phyloP scores from a whole-genome alignment of 2,888 invertebrate genomes.

The Aspidiotus destructor region DNA sequence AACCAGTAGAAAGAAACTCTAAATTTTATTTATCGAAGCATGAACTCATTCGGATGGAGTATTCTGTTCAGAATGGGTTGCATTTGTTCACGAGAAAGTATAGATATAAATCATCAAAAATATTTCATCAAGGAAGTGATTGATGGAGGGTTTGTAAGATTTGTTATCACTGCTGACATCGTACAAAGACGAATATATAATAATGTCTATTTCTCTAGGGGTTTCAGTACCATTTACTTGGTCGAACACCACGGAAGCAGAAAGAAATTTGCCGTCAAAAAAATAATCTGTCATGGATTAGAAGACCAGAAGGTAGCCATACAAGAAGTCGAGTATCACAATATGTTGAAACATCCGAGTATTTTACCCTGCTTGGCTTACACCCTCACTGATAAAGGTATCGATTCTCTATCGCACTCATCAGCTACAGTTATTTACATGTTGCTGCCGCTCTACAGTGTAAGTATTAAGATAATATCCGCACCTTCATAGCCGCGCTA shows the following conservation, averaged over 20 bases:
- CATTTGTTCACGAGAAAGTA: slow-evolving; percentile 61
- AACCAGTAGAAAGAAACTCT: no score
- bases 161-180: background rate
- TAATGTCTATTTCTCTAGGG: slow-evolving; percentile 15
- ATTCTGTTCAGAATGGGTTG: slow-evolving; percentile 64
- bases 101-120: slow-evolving; percentile 59
- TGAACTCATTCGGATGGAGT: slow-evolving; percentile 61
- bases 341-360: slow-evolving; percentile 56
- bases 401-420: slow-evolving; percentile 41
- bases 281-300: slow-evolving; percentile 67
- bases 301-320: slow-evolving; percentile 64
- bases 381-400: slow-evolving; percentile 57
- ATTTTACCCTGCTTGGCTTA: slow-evolving; percentile 61
- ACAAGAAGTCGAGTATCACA: slow-evolving; percentile 64
- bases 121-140: slow-evolving; percentile 60
- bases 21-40: slow-evolving; percentile 38
- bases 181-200: no score
- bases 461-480: background rate
- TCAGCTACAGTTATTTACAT: slow-evolving; percentile 18
- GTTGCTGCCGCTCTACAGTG: slow-evolving; percentile 27
- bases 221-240: slow-evolving; percentile 28
- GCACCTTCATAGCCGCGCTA: background rate
- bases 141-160: slow-evolving; percentile 58
- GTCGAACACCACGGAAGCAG: slow-evolving; percentile 43
- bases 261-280: slow-evolving; percentile 64